Base-by-base conservation (phyloP, 2,888 invertebrate genomes). In the Sepioteuthis lessoniana region DNA sequence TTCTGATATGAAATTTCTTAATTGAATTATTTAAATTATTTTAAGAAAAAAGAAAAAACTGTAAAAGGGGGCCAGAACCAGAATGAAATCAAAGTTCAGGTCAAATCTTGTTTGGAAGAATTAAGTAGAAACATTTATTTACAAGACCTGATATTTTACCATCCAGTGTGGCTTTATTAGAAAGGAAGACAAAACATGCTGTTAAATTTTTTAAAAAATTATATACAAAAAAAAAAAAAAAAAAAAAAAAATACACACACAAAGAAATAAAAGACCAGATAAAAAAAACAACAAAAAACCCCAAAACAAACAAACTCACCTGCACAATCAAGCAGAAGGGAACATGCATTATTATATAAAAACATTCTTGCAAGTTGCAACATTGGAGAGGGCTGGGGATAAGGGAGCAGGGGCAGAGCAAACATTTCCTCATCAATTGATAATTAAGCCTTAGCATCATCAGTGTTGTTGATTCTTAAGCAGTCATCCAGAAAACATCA, bases 351-450 rank as follows among this genome's bases (percentile, higher is more conserved):
- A 76, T 76, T 3, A 42, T 42, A 42, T 42, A 42, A 42, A 42
- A 42, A 76, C 76, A 76, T 76, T 76, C 76, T 76, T 76, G 10
- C n/a, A 76, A 76, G 76, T 76, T 76, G 76, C 76, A 76, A 76
- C 76, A 76, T 76, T 2, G n/a, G 28, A 31, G 5, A 31, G 21
- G 60, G 60, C 31, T 2, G 8, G 5, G 31, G 31, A n/a, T n/a
- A 13, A n/a, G 16, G n/a, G n/a, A n/a, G n/a, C 31, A 76, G n/a
- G n/a, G 35, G 35, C n/a, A 76, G 76, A 76, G n/a, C 35, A 76
- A 76, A 76, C 19, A 76, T 35, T 76, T 76, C 76, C n/a, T 76
- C 76, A 10, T 76, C 76, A 76, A 55, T 76, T 8, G n/a, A 76
- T 76, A 76, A 76, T 76, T 76, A n/a, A 76, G 0, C n/a, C n/a